A percentile compares a stretch with the other conserved stretches of the same genome.
Evolutionary conservation across 2,113 vertebrate species (phyloP).

Genomic region (Nettapus auritus): DNA sequence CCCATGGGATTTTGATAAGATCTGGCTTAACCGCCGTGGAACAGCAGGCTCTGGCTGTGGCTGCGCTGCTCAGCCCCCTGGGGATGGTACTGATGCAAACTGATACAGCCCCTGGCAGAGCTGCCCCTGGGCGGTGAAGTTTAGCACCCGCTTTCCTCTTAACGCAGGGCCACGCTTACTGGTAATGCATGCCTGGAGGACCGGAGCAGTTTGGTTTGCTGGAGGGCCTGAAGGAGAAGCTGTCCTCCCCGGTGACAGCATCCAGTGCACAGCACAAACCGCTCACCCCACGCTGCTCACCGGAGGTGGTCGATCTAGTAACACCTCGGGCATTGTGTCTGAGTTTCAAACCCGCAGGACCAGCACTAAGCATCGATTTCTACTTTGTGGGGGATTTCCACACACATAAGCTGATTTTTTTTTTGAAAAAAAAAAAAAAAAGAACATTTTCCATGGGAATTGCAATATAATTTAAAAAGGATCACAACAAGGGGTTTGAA

Average conservation of each 20-base stretch:
- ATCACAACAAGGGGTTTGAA: neutral
- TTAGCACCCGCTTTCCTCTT: neutral
- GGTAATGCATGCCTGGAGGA: neutral
- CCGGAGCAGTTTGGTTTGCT: neutral
- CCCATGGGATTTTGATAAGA: neutral
- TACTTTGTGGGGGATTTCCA: neutral
- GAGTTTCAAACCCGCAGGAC: neutral
- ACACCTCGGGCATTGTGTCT: neutral
- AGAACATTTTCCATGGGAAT: neutral
- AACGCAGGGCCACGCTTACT: neutral
- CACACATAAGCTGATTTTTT: neutral
- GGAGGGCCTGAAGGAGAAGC: neutral
- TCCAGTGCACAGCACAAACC: neutral
- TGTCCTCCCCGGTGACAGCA: fast-evolving
- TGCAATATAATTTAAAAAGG: neutral
- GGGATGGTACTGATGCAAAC: neutral
- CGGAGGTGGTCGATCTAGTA: too few relatives aligned
- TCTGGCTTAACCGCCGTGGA: neutral
- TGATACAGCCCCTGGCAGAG: neutral
- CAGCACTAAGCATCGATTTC: neutral
- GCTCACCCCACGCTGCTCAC: neutral
- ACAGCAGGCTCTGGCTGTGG: neutral
- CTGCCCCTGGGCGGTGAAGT: neutral
- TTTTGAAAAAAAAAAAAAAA: neutral
- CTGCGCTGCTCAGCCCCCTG: neutral